Evolutionary conservation across 1,140 invertebrate genomes (phyloP).

Genomic region (Eupeodes corollae): DNA sequence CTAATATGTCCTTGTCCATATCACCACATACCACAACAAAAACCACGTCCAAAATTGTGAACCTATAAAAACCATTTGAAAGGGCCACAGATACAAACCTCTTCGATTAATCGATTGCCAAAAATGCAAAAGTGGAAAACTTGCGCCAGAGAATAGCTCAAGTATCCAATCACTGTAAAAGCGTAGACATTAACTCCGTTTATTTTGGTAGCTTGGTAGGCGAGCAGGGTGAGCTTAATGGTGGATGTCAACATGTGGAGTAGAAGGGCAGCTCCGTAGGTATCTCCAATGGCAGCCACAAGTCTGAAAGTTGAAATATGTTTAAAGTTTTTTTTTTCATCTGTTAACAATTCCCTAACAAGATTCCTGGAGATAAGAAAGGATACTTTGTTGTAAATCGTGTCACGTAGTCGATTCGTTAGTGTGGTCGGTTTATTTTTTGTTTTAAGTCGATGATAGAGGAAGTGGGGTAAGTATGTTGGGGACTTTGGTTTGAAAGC

Average conservation of each 20-base stretch:
- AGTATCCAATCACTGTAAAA: constrained; percentile 61
- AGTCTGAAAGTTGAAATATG: constrained; percentile 43
- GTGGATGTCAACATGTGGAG: constrained; percentile 75
- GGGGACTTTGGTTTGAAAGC: too few species aligned
- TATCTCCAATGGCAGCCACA: constrained; percentile 64
- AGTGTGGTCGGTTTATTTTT: too few species aligned
- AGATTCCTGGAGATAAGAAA: too few species aligned
- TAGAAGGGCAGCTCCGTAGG: constrained; percentile 64
- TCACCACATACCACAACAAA: not conserved
- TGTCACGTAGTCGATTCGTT: too few species aligned
- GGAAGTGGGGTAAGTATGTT: too few species aligned
- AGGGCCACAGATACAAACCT: constrained; percentile 44
- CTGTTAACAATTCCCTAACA: too few species aligned
- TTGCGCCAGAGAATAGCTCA: constrained; percentile 65
- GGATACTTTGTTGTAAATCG: not conserved
- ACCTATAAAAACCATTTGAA: too few species aligned
- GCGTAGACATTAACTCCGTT: constrained; percentile 61
- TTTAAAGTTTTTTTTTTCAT: too few species aligned
- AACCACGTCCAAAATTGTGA: not conserved
- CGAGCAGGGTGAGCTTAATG: constrained; percentile 65
- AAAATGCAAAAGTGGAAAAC: constrained; percentile 78
- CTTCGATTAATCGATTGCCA: constrained; percentile 72
- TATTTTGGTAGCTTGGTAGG: constrained; percentile 78
- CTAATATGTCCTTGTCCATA: not conserved
- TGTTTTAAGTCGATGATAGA: too few species aligned